These are phyloP conservation scores for Pseudomyrmex cubaensis DNA, from an alignment of 1,140 invertebrate species.

Conservation along the genomic window DNA sequence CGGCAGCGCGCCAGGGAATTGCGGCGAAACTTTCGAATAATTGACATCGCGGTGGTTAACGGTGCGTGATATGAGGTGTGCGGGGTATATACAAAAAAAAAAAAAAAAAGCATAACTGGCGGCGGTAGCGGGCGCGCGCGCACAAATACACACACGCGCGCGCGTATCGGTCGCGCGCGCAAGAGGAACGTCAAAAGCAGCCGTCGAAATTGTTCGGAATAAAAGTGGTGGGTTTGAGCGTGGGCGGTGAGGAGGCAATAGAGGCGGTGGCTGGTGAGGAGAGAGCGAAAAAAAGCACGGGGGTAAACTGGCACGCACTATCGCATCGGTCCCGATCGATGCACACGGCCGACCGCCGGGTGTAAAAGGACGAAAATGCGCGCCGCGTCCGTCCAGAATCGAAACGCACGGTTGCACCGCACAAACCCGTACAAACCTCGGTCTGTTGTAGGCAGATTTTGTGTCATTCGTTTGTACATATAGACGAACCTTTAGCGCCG, in stretches of 20 bases:
- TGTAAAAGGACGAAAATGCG: constrained; percentile 62
- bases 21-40: constrained; percentile 42
- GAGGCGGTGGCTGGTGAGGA: no score
- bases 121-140: background rate
- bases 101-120: background rate
- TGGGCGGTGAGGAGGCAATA: constrained; percentile 7
- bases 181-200: constrained; percentile 64
- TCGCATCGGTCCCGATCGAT: constrained; percentile 63
- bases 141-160: background rate
- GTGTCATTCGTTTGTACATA: constrained; percentile 49
- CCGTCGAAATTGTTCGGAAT: constrained; percentile 68
- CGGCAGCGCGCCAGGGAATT: background rate
- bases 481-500: constrained; percentile 23
- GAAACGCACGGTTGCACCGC: constrained; percentile 59
- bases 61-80: constrained; percentile 47
- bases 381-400: constrained; percentile 53
- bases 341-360: constrained; percentile 27
- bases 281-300: constrained; percentile 11
- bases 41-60: constrained; percentile 50
- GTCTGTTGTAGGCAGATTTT: constrained; percentile 55
- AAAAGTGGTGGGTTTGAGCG: constrained; percentile 67
- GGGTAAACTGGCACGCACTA: constrained; percentile 56
- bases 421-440: constrained; percentile 2
- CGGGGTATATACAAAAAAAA: constrained; percentile 16
- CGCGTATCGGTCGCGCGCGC: constrained; percentile 5